phyloP scores from a whole-genome alignment of 1,140 invertebrate genomes.

The Mactra quadrangularis region DNA sequence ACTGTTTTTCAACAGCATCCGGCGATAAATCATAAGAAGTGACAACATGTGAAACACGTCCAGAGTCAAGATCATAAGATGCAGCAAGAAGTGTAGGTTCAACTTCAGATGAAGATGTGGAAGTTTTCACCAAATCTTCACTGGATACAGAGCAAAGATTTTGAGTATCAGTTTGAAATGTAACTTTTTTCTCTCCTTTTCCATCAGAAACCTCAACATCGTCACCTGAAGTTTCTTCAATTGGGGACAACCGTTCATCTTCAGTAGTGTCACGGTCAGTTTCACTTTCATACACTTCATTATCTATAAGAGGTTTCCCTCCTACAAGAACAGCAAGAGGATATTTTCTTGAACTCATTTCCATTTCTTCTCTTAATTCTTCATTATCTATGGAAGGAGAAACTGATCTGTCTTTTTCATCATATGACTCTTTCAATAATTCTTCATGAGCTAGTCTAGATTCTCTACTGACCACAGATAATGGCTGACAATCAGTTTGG shows the following conservation, averaged over 20 bases:
- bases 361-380: constrained; percentile 63
- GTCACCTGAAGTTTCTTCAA: constrained; percentile 75
- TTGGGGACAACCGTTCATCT: constrained; percentile 78
- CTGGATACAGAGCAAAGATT: constrained; percentile 72
- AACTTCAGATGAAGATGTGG: constrained; percentile 81
- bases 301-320: constrained; percentile 76
- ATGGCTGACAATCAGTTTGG: constrained; percentile 39
- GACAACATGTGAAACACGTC: constrained; percentile 81
- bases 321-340: constrained; percentile 75
- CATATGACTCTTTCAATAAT: constrained; percentile 75
- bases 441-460: constrained; percentile 79
- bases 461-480: constrained; percentile 74
- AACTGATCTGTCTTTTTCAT: constrained; percentile 78
- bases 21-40: constrained; percentile 82
- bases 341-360: constrained; percentile 63
- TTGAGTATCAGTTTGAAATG: constrained; percentile 75
- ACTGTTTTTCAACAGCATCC: constrained; percentile 81
- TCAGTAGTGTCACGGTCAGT: constrained; percentile 79
- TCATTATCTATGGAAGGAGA: constrained; percentile 76
- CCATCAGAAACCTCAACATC: constrained; percentile 67
- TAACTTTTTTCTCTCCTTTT: constrained; percentile 74
- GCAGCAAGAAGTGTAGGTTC: constrained; percentile 82
- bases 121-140: constrained; percentile 81
- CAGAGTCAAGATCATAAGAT: constrained; percentile 82
- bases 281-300: constrained; percentile 80